These are phyloP conservation scores for Hippocampus barbouri DNA, from an alignment of 2,113 vertebrate genomes.

Conservation along the genomic window DNA sequence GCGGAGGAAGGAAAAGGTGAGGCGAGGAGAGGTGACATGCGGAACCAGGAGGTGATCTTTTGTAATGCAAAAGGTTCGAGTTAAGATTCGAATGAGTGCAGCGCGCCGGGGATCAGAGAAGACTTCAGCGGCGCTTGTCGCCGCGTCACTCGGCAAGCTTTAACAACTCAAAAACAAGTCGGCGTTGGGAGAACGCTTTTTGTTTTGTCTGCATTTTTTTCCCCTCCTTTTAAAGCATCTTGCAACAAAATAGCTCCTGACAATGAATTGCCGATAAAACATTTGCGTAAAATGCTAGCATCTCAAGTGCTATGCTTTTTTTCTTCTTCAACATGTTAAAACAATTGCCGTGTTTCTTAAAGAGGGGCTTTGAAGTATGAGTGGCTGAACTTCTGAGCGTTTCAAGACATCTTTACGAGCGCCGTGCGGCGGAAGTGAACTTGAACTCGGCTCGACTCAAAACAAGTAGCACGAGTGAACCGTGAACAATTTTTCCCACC, in stretches of 20 bases:
- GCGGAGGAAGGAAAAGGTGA: slow-evolving; percentile 18
- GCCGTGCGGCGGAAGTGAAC: too few species aligned
- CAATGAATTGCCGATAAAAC: slow-evolving; percentile 21
- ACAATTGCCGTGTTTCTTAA: too few species aligned
- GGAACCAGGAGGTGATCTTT: slow-evolving; percentile 49
- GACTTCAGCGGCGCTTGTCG: slow-evolving; percentile 52
- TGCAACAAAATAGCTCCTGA: slow-evolving; percentile 38
- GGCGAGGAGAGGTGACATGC: slow-evolving; percentile 33
- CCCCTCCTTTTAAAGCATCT: slow-evolving; percentile 18
- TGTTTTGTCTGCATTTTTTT: slow-evolving; percentile 41
- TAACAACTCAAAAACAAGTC: slow-evolving; percentile 42
- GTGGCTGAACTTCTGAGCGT: too few species aligned
- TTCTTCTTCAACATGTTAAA: too few species aligned
- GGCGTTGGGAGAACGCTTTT: slow-evolving; percentile 37
- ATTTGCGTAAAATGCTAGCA: background rate
- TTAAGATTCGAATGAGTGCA: slow-evolving; percentile 44
- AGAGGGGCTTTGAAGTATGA: too few species aligned
- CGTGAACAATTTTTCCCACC: too few species aligned
- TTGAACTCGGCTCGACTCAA: too few species aligned
- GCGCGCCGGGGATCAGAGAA: slow-evolving; percentile 55
- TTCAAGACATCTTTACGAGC: too few species aligned
- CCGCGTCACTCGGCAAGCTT: slow-evolving; percentile 54
- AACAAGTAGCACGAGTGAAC: too few species aligned
- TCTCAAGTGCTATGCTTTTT: too few species aligned
- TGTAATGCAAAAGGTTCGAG: slow-evolving; percentile 60